phyloP scores from a whole-genome alignment of 2,888 invertebrate species.

The Pardosa pseudoannulata region DNA sequence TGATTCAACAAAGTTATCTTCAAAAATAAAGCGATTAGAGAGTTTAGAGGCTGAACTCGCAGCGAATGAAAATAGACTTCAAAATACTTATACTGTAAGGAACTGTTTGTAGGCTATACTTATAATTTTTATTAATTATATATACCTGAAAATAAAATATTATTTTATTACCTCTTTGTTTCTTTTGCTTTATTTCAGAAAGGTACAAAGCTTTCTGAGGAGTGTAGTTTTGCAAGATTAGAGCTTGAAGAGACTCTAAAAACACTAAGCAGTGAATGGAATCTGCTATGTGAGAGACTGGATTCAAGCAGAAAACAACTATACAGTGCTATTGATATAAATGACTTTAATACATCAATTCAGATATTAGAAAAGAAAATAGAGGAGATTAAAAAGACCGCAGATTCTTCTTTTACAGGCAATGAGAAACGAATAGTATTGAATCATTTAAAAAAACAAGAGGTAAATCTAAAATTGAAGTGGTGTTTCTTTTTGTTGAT shows the following conservation, averaged over 20 bases:
- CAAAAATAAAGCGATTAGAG: constrained; percentile 96
- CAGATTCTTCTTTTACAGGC: constrained; percentile 88
- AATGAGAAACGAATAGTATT: constrained; percentile 93
- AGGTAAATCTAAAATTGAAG: too few relatives aligned
- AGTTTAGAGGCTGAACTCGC: constrained; percentile 96
- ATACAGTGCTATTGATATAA: constrained; percentile 90
- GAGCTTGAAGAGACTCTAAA: constrained; percentile 83
- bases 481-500: too few relatives aligned
- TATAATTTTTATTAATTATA: too few relatives aligned
- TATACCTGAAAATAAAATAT: not conserved
- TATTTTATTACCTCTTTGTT: not conserved
- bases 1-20: constrained; percentile 86
- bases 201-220: constrained; percentile 85
- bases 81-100: constrained; percentile 85
- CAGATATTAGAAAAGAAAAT: constrained; percentile 92
- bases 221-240: constrained; percentile 82
- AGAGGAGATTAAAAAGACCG: constrained; percentile 88
- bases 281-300: constrained; percentile 84
- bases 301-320: constrained; percentile 84
- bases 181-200: constrained; percentile 77
- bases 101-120: not conserved
- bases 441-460: constrained; percentile 92
- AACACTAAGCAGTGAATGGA: constrained; percentile 87
- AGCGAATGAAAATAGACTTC: constrained; percentile 93
- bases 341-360: constrained; percentile 83